Evolutionary conservation across 2,888 invertebrate species (phyloP), one percentile per base, ranked within the genome.

Genomic region (Fabriciana adippe): DNA sequence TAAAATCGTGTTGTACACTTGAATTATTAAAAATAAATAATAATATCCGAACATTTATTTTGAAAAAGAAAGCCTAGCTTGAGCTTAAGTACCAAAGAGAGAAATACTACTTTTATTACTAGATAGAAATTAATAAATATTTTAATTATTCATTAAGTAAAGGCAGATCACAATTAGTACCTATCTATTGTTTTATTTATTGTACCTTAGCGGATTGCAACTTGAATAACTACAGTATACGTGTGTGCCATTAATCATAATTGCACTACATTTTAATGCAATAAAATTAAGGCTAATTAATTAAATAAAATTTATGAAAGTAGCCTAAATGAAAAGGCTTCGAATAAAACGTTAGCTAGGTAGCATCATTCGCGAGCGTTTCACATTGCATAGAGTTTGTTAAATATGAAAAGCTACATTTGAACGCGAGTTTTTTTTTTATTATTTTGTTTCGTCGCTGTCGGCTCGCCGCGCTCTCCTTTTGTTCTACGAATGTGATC

Each of bases 401-500:
- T 85, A 86, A 89, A 85, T 86, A 89, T 87, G 86, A 88, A 88
- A 87, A 84, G 83, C 85, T 87, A 84, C 85, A 88, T 89, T 89
- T 84, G 84, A 88, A 87, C 80, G 85, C 78, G 75, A 78, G 81
- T 82, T 90, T 75, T 67, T 71, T 18, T 71, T 90, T 89, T 41
- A 41, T 41, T 88, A 81, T 78, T 76, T 84, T 84, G 77, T 85
- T 87, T 85, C 83, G 77, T 80, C 72, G 65, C 77, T 79, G 84
- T 79, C 85, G 83, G 83, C 82, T 84, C 86, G 83, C 81, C 76
- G 83, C 82, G 82, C 84, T 76, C 79, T 87, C 80, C 88, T 89
- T 90, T 92, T 92, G 89, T 90, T 90, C 85, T 79, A 80, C 81
- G 87, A 86, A 89, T 91, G 89, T 91, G 91, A 91, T 90, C 91